These are phyloP conservation scores for Drosophila kohkoa DNA, from an alignment of 1,140 invertebrate genomes.

Conservation along the genomic window DNA sequence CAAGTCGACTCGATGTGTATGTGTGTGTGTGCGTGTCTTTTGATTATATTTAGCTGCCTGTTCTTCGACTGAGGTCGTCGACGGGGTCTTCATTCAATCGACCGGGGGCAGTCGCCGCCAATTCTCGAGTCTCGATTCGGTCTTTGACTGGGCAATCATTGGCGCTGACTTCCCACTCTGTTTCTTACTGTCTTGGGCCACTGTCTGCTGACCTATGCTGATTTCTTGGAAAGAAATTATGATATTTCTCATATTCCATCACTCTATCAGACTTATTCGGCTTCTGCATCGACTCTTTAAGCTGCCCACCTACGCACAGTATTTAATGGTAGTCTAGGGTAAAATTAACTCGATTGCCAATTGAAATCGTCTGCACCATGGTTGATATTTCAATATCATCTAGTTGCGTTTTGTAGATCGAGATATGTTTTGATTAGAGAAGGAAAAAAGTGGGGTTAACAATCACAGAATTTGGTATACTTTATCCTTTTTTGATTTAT, in stretches of 20 bases:
- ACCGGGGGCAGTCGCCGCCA: slow-evolving; percentile 35
- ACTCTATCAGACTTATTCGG: slow-evolving; percentile 5
- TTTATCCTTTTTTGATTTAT: no score
- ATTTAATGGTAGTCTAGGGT: slow-evolving; percentile 1
- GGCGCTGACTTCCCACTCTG: slow-evolving; percentile 44
- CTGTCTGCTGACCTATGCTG: slow-evolving; percentile 71
- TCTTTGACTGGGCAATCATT: slow-evolving; percentile 61
- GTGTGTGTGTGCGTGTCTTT: slow-evolving; percentile 44
- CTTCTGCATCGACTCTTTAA: slow-evolving; percentile 9
- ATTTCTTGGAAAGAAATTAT: slow-evolving; percentile 78
- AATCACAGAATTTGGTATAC: no score
- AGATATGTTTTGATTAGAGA: no score
- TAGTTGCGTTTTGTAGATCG: background rate
- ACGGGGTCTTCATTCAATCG: slow-evolving; percentile 76
- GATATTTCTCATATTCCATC: slow-evolving; percentile 48
- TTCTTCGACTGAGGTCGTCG: slow-evolving; percentile 63
- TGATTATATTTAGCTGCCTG: slow-evolving; percentile 75
- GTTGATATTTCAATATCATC: background rate
- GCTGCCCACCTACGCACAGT: slow-evolving; percentile 8
- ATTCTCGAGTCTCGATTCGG: slow-evolving; percentile 27
- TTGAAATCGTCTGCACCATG: background rate
- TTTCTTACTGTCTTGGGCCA: slow-evolving; percentile 25
- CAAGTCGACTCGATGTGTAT: slow-evolving; percentile 42
- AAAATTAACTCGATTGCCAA: background rate
- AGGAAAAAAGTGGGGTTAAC: no score